Conservation (phyloP, 2,888 invertebrate species). For the Omphaloscelis lunosa region DNA sequence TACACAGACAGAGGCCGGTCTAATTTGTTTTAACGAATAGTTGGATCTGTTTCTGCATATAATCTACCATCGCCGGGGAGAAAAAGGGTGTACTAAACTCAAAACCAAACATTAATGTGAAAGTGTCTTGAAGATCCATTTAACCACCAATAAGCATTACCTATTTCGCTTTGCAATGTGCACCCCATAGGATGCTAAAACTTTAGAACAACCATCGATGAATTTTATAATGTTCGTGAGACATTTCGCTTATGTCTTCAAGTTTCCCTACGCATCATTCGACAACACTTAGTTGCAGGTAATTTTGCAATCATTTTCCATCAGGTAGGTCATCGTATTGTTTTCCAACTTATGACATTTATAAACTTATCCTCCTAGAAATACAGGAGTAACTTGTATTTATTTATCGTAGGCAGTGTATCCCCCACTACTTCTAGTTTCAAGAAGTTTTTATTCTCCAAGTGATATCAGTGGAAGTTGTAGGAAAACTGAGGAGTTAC, state of each 20-base stretch:
- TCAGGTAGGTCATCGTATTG: not conserved
- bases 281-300: not conserved
- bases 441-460: conserved; percentile 35
- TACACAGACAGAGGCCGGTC: not conserved
- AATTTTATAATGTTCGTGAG: not conserved
- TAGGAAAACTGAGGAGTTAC: conserved; percentile 29
- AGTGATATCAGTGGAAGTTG: conserved; percentile 40
- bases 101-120: not conserved
- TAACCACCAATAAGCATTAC: not conserved
- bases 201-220: not conserved
- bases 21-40: not conserved
- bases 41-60: not conserved
- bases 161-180: not conserved
- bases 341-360: not conserved
- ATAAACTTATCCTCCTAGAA: conserved; percentile 8
- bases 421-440: conserved; percentile 8
- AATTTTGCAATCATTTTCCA: not conserved
- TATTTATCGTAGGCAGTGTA: conserved; percentile 24
- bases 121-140: not conserved
- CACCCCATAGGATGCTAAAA: not conserved
- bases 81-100: not conserved
- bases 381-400: conserved; percentile 23
- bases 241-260: not conserved
- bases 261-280: not conserved
- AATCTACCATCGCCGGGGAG: not conserved